Conservation (phyloP, 2,888 invertebrate genomes). For the Blastobasis adustella region DNA sequence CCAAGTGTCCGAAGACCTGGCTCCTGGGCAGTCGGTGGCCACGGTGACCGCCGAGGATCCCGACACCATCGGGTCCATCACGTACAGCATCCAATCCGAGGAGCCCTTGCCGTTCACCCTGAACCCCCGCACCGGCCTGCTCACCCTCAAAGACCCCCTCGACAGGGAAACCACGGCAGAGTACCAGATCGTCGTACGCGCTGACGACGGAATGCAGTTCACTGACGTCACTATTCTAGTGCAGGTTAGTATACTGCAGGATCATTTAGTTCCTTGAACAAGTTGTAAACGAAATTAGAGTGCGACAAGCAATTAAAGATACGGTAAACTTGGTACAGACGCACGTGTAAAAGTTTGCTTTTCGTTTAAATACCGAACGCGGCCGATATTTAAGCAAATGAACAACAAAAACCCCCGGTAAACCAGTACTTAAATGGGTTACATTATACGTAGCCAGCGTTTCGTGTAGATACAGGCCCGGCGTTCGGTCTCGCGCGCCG, state of each 20-base stretch:
- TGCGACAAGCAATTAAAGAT: too few relatives aligned
- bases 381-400: too few relatives aligned
- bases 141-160: slow-evolving; percentile 84
- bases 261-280: neutral
- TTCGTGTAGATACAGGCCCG: too few relatives aligned
- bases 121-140: slow-evolving; percentile 81
- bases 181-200: slow-evolving; percentile 87
- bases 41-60: slow-evolving; percentile 88
- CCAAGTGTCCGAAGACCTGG: slow-evolving; percentile 89
- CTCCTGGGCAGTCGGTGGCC: slow-evolving; percentile 86
- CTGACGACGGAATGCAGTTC: slow-evolving; percentile 91
- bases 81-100: slow-evolving; percentile 81
- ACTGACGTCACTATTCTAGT: slow-evolving; percentile 86
- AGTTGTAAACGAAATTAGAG: too few relatives aligned
- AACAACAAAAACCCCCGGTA: too few relatives aligned
- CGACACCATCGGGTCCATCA: slow-evolving; percentile 86
- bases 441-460: too few relatives aligned
- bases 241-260: slow-evolving; percentile 82
- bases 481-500: slow-evolving; percentile 23
- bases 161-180: slow-evolving; percentile 88
- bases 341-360: too few relatives aligned
- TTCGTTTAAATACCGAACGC: too few relatives aligned
- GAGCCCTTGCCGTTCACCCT: slow-evolving; percentile 81
- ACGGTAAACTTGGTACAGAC: too few relatives aligned
- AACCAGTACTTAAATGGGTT: too few relatives aligned